Base-by-base conservation (phyloP, 2,888 invertebrate species). In the Rhaphigaster nebulosa region DNA sequence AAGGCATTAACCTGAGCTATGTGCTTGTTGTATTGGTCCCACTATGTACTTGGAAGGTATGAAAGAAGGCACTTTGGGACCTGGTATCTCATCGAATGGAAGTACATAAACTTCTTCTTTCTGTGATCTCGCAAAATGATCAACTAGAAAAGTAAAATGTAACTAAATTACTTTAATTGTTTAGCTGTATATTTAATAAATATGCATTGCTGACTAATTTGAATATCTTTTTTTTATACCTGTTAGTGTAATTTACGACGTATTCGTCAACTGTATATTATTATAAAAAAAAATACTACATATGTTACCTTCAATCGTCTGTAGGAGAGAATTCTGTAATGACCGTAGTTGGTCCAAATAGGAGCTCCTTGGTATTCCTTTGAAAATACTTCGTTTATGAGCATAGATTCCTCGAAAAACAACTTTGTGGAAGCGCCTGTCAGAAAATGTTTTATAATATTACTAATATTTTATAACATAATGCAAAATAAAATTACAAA, bases 21-120 rank as follows among this genome's bases (percentile, higher is more conserved):
- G 88, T 0, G 76, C 70, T 54, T 89, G 89, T 50, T 89, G 89
- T 80, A 89, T 89, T 20, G 80, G 76, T 50, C 89, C 89, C 10
- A 89, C 52, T 89, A 89, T 70, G 65, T 52, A 89, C 26, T 80
- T 50, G n/a, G 65, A 65, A 26, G 60, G 45, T 34, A 84, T 13
- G 10, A 80, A 50, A 6, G 52, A 34, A 23, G 90, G 90, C 29
- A 80, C 26, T 8, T 23, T n/a, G n/a, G 90, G 90, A 15, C 90
- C 90, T 54, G 90, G 90, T 54, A 90, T 84, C 56, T 80, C 54
- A n/a, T 90, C 90, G 23, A 90, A 87, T n/a, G 90, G 90, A 15
- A 90, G 41, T 23, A 84, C 84, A 50, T 65, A 89, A 23, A 89
- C 89, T 45, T 89, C 65, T 54, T 89, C 89, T 80, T 70, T 88